Evolutionary conservation across 2,888 invertebrate species (phyloP), one percentile per base, ranked within the genome.

Genomic region (Diaperis boleti): DNA sequence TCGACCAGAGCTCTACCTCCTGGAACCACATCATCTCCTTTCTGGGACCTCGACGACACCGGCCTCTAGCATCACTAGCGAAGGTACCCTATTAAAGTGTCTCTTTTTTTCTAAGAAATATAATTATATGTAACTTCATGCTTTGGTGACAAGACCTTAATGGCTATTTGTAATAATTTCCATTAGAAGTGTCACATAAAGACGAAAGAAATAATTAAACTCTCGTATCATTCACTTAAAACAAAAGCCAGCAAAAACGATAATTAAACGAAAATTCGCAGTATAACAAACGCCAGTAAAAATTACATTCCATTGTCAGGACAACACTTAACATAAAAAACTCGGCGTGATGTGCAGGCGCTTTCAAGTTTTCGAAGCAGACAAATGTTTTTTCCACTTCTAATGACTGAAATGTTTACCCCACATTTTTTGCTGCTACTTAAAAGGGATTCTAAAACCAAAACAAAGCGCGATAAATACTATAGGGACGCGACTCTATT

Each of bases 391-490:
- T 26, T 26, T 26, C 26, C 6, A 5, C 26, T 26, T 26, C n/a
- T 26, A n/a, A n/a, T n/a, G n/a, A n/a, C 26, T 26, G 26, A 26
- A 26, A 26, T n/a, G 6, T 26, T n/a, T 26, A 6, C n/a, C n/a
- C 26, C 6, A 26, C 26, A 5, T 26, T 26, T 26, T 26, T 26
- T 26, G 3, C 26, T 26, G 26, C 6, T 20, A 26, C 26, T 26
- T n/a, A 26, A 26, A 20, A 26, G n/a, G n/a, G 8, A 26, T 17
- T 35, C 10, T 13, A 20, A 54, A 50, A 50, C 11, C 11, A 11
- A 49, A 14, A 49, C 31, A 49, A 33, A 49, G 35, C 6, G n/a
- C 17, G 18, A 35, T 41, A 41, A 41, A 41, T 41, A 41, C 18
- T 41, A 5, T 18, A 41, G 8, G 6, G 6, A 20, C 20, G 20